Conservation (phyloP, 2,888 invertebrate genomes). For the Scelioninae gen. 1 region DNA sequence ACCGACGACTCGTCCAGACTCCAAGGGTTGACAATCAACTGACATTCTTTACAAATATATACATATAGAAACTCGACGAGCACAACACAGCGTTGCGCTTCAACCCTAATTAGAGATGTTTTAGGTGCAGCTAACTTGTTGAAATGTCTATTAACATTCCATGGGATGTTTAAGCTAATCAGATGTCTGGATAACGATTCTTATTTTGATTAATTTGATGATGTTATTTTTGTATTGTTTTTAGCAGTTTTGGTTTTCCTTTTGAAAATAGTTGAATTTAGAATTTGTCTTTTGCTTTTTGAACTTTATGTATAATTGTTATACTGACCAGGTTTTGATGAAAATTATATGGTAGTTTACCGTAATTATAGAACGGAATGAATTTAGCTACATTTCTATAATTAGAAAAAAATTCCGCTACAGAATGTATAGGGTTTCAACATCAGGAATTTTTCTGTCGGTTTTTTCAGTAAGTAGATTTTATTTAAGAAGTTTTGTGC, state of each 20-base stretch:
- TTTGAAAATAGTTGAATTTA: neutral
- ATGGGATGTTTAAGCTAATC: conserved; percentile 43
- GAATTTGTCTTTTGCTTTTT: too few relatives aligned
- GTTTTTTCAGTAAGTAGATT: too few relatives aligned
- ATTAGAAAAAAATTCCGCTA: too few relatives aligned
- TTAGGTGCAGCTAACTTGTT: conserved; percentile 54
- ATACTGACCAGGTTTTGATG: too few relatives aligned
- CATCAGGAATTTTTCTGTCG: too few relatives aligned
- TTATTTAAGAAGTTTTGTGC: too few relatives aligned
- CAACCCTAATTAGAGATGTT: conserved; percentile 65
- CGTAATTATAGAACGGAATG: too few relatives aligned
- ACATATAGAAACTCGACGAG: conserved; percentile 43
- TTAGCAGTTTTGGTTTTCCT: neutral
- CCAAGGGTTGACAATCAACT: conserved; percentile 63
- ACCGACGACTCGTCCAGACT: conserved; percentile 42
- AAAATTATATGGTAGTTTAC: too few relatives aligned
- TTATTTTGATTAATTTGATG: too few relatives aligned
- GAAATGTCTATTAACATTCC: conserved; percentile 63
- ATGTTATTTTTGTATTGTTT: neutral
- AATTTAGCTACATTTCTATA: too few relatives aligned
- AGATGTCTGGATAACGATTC: conserved; percentile 19
- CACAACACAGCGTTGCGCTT: conserved; percentile 44
- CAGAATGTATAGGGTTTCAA: too few relatives aligned
- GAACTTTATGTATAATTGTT: too few relatives aligned
- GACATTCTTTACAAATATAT: conserved; percentile 67